These are phyloP conservation scores for Acrocyrtus sp. DNA, from an alignment of 2,888 invertebrate species.

Conservation along the genomic window DNA sequence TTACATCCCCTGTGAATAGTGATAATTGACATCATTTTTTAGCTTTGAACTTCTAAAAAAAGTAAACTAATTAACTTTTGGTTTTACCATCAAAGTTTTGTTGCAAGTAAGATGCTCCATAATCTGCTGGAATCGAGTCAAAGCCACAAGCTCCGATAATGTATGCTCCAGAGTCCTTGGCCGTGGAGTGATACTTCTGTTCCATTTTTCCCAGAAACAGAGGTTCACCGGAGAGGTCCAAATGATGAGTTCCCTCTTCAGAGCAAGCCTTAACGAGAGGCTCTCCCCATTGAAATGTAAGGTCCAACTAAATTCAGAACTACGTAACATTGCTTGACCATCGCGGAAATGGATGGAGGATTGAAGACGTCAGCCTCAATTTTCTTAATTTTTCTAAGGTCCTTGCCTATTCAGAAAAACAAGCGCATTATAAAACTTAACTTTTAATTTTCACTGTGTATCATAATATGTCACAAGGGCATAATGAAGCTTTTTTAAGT, in stretches of 20 bases:
- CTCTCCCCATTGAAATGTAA: constrained; percentile 85
- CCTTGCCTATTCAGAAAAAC: no score
- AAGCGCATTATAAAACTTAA: no score
- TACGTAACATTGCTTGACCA: constrained; percentile 83
- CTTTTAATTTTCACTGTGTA: no score
- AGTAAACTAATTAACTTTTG: no score
- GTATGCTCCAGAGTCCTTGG: constrained; percentile 83
- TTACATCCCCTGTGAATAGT: constrained; percentile 77
- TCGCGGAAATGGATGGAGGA: constrained; percentile 77
- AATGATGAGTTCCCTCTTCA: constrained; percentile 81
- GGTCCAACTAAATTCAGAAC: constrained; percentile 95
- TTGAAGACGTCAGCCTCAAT: constrained; percentile 74
- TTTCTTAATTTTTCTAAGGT: constrained; percentile 47
- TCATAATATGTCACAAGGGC: background rate
- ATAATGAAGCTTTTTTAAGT: no score
- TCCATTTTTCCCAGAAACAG: constrained; percentile 85
- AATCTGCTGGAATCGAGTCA: constrained; percentile 90
- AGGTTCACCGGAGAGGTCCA: constrained; percentile 75
- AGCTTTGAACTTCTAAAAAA: no score
- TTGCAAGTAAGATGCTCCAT: constrained; percentile 82
- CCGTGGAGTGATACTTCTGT: constrained; percentile 78
- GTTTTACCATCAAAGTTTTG: constrained; percentile 80
- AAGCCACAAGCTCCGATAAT: constrained; percentile 85
- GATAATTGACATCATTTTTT: no score
- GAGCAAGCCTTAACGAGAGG: constrained; percentile 89